Evolutionary conservation across 2,888 invertebrate genomes (phyloP).

Genomic region (Leptarthrus brevirostris): DNA sequence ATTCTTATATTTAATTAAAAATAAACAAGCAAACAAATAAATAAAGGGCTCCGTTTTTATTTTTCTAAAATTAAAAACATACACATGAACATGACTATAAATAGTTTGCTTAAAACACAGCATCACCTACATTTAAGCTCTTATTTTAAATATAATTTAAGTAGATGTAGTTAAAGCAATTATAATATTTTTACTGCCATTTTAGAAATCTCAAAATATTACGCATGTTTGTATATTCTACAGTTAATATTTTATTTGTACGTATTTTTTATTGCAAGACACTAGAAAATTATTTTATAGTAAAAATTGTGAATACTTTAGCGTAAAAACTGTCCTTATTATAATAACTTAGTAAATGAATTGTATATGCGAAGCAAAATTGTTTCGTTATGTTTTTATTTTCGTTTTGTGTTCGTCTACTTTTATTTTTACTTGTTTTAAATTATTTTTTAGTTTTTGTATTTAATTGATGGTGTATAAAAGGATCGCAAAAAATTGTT

Average conservation of each 20-base stretch:
- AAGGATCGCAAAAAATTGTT: slow-evolving; percentile 9
- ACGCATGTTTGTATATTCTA: slow-evolving; percentile 29
- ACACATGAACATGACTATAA: no score
- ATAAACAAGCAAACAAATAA: no score
- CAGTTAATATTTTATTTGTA: slow-evolving; percentile 24
- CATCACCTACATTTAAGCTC: no score
- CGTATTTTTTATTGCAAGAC: slow-evolving; percentile 8
- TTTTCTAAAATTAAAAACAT: no score
- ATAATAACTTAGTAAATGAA: neutral
- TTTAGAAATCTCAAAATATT: slow-evolving; percentile 40
- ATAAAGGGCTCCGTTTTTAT: no score
- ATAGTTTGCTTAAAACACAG: no score
- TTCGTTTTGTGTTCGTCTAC: slow-evolving; percentile 9
- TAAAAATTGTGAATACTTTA: slow-evolving; percentile 26
- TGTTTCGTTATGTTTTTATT: slow-evolving; percentile 4
- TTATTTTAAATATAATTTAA: neutral
- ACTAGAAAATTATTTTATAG: slow-evolving; percentile 16
- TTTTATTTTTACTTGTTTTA: slow-evolving; percentile 21
- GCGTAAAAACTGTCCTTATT: neutral
- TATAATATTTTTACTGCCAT: slow-evolving; percentile 38
- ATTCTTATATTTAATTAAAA: no score
- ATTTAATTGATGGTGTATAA: slow-evolving; percentile 25
- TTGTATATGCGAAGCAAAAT: neutral
- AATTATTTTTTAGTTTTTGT: slow-evolving; percentile 36
- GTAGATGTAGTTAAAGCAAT: neutral